phyloP scores from a whole-genome alignment of 2,888 invertebrate species.

The Cotesia congregata region DNA sequence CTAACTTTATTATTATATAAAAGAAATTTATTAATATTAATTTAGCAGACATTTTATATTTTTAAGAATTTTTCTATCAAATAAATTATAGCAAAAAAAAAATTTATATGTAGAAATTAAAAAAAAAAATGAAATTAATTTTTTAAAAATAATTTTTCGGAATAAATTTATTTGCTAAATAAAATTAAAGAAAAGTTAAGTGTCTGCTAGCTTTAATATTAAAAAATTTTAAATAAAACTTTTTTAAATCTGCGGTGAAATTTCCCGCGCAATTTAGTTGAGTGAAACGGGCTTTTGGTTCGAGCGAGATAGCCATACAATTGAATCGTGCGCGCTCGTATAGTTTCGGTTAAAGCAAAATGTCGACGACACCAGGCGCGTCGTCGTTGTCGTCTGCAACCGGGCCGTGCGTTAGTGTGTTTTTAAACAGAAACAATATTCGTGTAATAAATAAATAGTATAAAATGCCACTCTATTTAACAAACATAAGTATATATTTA shows the following conservation, averaged over 20 bases:
- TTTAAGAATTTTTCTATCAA: too few species aligned
- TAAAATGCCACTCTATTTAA: neutral
- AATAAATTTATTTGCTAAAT: too few species aligned
- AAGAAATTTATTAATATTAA: too few species aligned
- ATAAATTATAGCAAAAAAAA: too few species aligned
- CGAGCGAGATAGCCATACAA: neutral
- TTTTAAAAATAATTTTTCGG: too few species aligned
- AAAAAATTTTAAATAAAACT: too few species aligned
- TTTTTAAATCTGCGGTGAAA: neutral
- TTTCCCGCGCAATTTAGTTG: neutral
- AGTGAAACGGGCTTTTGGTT: neutral
- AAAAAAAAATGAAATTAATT: too few species aligned
- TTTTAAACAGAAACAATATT: neutral
- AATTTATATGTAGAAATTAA: too few species aligned
- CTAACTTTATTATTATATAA: too few species aligned
- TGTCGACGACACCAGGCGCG: conserved; percentile 32
- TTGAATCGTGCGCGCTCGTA: neutral
- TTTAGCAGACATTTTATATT: too few species aligned
- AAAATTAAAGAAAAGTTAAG: too few species aligned
- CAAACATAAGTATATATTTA: neutral
- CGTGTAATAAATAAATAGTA: neutral
- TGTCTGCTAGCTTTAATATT: too few species aligned
- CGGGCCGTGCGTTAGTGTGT: conserved; percentile 7
- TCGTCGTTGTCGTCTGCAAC: conserved; percentile 17
- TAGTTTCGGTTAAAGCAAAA: conserved; percentile 20